Evolutionary conservation across 1,140 invertebrate species (phyloP), one percentile per base, ranked within the genome.

Genomic region (Cyclargus thomasi): DNA sequence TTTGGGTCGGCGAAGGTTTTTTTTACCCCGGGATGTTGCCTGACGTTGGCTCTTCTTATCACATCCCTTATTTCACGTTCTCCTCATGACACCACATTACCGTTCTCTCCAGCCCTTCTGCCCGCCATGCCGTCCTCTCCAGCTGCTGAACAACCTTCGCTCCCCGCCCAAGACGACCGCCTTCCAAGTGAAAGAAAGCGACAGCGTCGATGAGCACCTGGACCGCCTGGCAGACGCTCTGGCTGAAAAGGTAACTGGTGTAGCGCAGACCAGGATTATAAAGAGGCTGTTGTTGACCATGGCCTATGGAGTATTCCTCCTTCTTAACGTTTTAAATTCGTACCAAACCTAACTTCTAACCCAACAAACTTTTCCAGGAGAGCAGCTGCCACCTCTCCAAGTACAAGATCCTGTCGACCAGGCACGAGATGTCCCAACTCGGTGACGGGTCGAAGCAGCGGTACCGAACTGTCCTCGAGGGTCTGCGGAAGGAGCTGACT

Each of bases 191-290:
- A 86, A 11, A 63, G 71, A 83, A 69, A 90, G 87, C 64, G 85
- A 90, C 71, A 86, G 83, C 64, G 73, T 88, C 0, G 85, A 90
- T 64, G 87, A 90, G 47, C 85, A 86, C 36, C 79, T 88, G 6
- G 85, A 88, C 21, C 74, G 79, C 1, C 80, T 88, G 10, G 83
- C 85, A 8, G 78, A 77, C 65, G 86, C 86, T 71, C 82, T 88
- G 14, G 87, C 87, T 67, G 84, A 88, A 23, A 90, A 86, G 80
- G 85, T 86, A 70, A 29, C 2, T n/a, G n/a, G n/a, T n/a, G n/a
- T n/a, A n/a, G n/a, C n/a, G n/a, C n/a, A n/a, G n/a, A n/a, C n/a
- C n/a, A n/a, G n/a, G n/a, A n/a, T n/a, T n/a, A n/a, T n/a, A n/a
- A n/a, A n/a, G n/a, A n/a, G n/a, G n/a, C n/a, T n/a, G n/a, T n/a